These are phyloP conservation scores for Apogon hyalosoma DNA, from an alignment of 2,797 vertebrate genomes.

Conservation along the genomic window DNA sequence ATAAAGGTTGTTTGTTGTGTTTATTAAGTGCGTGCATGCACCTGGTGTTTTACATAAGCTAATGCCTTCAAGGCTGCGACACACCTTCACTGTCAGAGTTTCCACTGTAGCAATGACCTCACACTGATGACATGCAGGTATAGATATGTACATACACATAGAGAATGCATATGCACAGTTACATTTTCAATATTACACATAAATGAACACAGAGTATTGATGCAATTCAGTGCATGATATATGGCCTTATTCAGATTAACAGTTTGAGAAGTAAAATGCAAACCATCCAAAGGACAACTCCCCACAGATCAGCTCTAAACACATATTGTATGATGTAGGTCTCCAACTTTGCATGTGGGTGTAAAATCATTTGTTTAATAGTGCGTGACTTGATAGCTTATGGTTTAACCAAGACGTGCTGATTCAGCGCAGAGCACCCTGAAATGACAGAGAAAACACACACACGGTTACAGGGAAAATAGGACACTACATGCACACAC, in stretches of 20 bases:
- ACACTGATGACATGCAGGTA: constrained; percentile 56
- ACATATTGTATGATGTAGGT: not conserved
- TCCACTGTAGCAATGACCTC: constrained; percentile 58
- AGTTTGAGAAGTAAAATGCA: no score
- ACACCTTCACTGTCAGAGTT: constrained; percentile 67
- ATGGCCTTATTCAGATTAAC: no score
- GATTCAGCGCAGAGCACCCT: constrained; percentile 42
- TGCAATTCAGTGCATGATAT: no score
- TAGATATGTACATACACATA: constrained; percentile 3
- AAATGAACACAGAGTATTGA: not conserved
- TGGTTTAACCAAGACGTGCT: constrained; percentile 37
- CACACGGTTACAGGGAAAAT: constrained; percentile 23
- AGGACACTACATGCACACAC: constrained; percentile 41
- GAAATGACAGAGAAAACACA: constrained; percentile 37
- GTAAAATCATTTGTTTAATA: constrained; percentile 8
- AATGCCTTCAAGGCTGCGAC: constrained; percentile 54
- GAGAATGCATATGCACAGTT: not conserved
- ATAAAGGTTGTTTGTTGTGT: constrained; percentile 1
- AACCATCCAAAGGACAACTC: no score
- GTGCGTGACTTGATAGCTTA: constrained; percentile 18
- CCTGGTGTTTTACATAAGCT: constrained; percentile 67
- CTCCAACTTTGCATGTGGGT: not conserved
- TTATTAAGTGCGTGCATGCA: constrained; percentile 25
- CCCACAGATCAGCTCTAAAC: not conserved
- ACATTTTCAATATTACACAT: not conserved